Conservation (phyloP, 2,113 vertebrate genomes). For the Mastomys coucha region DNA sequence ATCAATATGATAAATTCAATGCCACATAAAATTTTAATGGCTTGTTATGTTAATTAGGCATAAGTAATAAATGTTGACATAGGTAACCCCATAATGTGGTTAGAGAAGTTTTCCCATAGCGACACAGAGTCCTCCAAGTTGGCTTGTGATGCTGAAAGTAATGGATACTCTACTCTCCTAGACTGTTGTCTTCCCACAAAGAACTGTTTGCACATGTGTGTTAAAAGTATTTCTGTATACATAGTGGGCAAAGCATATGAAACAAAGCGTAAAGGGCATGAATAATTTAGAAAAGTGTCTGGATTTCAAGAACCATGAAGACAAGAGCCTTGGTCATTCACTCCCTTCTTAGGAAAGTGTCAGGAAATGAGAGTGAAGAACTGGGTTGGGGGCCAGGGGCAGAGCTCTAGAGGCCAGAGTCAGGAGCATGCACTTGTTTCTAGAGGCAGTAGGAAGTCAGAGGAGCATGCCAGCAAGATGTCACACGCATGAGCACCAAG, state of each 20-base stretch:
- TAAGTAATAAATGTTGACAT: conserved; percentile 34
- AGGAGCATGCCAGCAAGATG: not conserved
- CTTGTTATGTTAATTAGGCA: conserved; percentile 45
- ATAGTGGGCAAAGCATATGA: not conserved
- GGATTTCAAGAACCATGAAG: conserved; percentile 2
- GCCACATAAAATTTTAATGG: conserved; percentile 41
- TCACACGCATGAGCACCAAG: not conserved
- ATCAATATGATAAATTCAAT: conserved; percentile 52
- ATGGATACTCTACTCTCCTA: not conserved
- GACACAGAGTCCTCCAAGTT: conserved; percentile 34
- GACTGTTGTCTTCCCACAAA: not conserved
- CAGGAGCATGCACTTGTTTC: not conserved
- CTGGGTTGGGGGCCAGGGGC: not conserved
- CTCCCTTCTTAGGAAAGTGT: not conserved
- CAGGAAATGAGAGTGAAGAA: not conserved
- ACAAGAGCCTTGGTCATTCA: not conserved
- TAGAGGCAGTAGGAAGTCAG: not conserved
- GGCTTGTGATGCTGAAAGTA: not conserved
- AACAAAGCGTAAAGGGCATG: not conserved
- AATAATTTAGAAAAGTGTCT: not conserved
- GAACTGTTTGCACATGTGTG: not conserved
- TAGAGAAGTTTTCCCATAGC: not conserved
- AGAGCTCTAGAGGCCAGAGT: not conserved
- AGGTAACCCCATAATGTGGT: conserved; percentile 1
- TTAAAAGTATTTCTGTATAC: not conserved